Evolutionary conservation across 2,888 invertebrate genomes (phyloP).

Genomic region (Drosophila histrio): DNA sequence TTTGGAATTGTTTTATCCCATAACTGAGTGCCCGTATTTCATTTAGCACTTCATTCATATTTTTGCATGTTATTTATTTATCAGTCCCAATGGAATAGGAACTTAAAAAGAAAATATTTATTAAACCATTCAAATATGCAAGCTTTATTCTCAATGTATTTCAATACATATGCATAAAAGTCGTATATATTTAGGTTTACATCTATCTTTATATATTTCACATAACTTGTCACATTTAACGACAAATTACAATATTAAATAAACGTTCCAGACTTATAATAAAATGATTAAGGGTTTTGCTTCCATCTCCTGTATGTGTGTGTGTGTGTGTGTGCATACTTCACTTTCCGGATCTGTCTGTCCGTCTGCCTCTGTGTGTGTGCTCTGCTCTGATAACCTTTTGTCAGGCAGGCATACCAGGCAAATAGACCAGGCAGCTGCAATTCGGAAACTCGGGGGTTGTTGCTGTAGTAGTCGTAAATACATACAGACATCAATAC

Average conservation of each 20-base stretch:
- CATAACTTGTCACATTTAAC: not conserved
- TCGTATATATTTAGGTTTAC: no score
- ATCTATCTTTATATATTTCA: not conserved
- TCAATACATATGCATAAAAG: no score
- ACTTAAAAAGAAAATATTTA: not conserved
- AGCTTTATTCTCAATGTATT: not conserved
- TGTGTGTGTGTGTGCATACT: not conserved
- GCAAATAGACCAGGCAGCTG: slow-evolving; percentile 47
- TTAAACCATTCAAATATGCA: not conserved
- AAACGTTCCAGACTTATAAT: slow-evolving; percentile 5
- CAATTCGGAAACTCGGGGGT: slow-evolving; percentile 43
- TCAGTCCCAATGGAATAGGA: not conserved
- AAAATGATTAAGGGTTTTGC: slow-evolving; percentile 13
- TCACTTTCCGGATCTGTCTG: not conserved
- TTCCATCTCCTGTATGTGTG: not conserved
- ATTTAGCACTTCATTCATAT: not conserved
- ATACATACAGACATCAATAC: slow-evolving; percentile 1
- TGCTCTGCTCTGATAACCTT: slow-evolving; percentile 63
- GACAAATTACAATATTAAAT: not conserved
- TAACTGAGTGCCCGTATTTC: not conserved
- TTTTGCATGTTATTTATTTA: not conserved
- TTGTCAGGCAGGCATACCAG: slow-evolving; percentile 37
- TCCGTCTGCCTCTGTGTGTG: slow-evolving; percentile 12
- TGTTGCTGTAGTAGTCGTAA: not conserved
- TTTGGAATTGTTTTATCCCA: not conserved